Evolutionary conservation across 1,140 invertebrate species (phyloP).

Genomic region (Drosophila miranda): DNA sequence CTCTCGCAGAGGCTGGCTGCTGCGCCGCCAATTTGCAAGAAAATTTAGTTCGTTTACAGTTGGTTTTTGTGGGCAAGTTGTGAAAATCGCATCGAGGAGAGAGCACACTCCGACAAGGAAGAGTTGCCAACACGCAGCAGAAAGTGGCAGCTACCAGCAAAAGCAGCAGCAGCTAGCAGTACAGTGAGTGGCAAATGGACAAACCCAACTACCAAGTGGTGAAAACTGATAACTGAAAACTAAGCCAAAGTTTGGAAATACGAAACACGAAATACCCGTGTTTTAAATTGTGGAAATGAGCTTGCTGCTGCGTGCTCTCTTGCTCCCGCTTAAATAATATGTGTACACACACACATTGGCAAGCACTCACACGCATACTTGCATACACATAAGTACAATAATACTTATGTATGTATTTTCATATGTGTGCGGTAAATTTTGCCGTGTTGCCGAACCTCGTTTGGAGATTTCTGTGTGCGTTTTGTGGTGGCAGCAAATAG

Average conservation of each 20-base stretch:
- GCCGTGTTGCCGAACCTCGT: constrained; percentile 47
- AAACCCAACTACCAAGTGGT: constrained; percentile 34
- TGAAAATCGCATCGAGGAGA: constrained; percentile 53
- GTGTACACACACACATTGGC: constrained; percentile 25
- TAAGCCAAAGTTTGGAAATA: constrained; percentile 6
- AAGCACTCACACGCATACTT: constrained; percentile 7
- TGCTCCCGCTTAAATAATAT: constrained; percentile 47
- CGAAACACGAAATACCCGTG: constrained; percentile 18
- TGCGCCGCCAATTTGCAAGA: constrained; percentile 73
- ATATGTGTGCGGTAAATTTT: constrained; percentile 68
- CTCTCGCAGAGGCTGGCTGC: constrained; percentile 50
- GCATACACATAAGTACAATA: background rate
- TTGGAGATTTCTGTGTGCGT: constrained; percentile 56
- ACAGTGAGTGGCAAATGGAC: constrained; percentile 14
- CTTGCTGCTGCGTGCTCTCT: constrained; percentile 41
- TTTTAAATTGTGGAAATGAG: constrained; percentile 7
- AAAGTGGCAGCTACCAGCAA: constrained; percentile 50
- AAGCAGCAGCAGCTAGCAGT: too few species aligned
- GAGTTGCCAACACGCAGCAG: constrained; percentile 55
- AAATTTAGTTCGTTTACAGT: constrained; percentile 75
- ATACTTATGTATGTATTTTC: constrained; percentile 24
- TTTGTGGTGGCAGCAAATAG: constrained; percentile 59
- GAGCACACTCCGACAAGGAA: constrained; percentile 35
- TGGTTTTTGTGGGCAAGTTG: constrained; percentile 63
- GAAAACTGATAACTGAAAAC: background rate